phyloP scores from a whole-genome alignment of 2,888 invertebrate genomes.

The Apantesis nais region DNA sequence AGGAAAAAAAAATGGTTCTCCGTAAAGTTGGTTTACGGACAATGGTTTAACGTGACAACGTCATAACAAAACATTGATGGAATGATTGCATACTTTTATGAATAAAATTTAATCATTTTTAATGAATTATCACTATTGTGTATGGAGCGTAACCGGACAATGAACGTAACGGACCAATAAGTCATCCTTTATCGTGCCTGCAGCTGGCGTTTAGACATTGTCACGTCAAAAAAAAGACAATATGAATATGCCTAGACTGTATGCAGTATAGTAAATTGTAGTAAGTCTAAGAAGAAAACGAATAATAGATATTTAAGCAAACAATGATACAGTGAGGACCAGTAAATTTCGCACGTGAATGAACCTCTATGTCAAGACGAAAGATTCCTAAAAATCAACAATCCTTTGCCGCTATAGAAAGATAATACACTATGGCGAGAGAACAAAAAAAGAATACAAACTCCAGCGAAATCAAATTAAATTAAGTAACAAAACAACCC shows the following conservation, averaged over 20 bases:
- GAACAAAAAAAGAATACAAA: constrained; percentile 25
- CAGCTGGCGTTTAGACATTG: no score
- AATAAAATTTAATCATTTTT: no score
- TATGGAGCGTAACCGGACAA: no score
- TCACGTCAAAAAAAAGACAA: no score
- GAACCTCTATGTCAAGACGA: constrained; percentile 4
- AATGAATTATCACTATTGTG: no score
- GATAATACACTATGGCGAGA: constrained; percentile 26
- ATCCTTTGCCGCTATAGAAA: constrained; percentile 33
- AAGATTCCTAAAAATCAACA: constrained; percentile 11
- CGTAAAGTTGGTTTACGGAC: no score
- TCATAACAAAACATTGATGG: no score
- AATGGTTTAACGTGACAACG: no score
- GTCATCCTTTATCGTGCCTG: no score
- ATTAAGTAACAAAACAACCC: constrained; percentile 51
- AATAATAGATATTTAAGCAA: background rate
- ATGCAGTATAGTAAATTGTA: background rate
- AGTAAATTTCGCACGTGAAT: constrained; percentile 3
- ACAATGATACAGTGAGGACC: background rate
- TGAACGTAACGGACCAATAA: no score
- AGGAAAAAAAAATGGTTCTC: no score
- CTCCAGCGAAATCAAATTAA: constrained; percentile 45
- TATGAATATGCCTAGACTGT: background rate
- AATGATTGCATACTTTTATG: no score
- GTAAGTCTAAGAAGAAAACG: background rate